Evolutionary conservation across 2,113 vertebrate species (phyloP).

Genomic region (Reinhardtius hippoglossoides): DNA sequence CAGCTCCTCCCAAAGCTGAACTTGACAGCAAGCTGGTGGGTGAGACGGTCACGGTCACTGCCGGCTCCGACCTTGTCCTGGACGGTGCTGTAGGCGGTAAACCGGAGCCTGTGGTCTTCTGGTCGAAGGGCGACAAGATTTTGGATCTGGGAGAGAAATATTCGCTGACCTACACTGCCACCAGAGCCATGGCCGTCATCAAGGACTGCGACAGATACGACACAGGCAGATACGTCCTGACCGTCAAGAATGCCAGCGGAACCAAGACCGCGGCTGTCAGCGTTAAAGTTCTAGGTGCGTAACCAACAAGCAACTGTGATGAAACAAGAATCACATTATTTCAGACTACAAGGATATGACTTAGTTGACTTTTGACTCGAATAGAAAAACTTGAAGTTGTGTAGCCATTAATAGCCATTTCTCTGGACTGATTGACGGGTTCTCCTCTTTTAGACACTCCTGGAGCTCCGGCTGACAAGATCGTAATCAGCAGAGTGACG

Average conservation of each 20-base stretch:
- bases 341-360: not conserved
- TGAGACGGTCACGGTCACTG: conserved; percentile 89
- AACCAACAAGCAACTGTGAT: not conserved
- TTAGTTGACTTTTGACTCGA: not conserved
- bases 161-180: conserved; percentile 93
- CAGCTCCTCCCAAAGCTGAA: conserved; percentile 96
- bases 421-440: not conserved
- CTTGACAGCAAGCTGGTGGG: conserved; percentile 91
- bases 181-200: conserved; percentile 93
- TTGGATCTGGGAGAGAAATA: conserved; percentile 94
- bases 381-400: not conserved
- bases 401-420: too few species aligned
- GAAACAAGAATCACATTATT: not conserved
- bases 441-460: conserved; percentile 87
- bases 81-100: conserved; percentile 96
- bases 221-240: conserved; percentile 92
- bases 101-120: conserved; percentile 97
- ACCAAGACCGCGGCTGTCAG: conserved; percentile 89
- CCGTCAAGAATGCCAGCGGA: conserved; percentile 95
- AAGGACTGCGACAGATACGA: conserved; percentile 96
- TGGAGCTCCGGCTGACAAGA: conserved; percentile 88
- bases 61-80: conserved; percentile 95
- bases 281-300: conserved; percentile 96
- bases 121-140: conserved; percentile 95
- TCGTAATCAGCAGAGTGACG: conserved; percentile 92